Evolutionary conservation across 2,113 vertebrate species (phyloP), one percentile per base, ranked within the genome.

Genomic region (Aegotheles bennettii): DNA sequence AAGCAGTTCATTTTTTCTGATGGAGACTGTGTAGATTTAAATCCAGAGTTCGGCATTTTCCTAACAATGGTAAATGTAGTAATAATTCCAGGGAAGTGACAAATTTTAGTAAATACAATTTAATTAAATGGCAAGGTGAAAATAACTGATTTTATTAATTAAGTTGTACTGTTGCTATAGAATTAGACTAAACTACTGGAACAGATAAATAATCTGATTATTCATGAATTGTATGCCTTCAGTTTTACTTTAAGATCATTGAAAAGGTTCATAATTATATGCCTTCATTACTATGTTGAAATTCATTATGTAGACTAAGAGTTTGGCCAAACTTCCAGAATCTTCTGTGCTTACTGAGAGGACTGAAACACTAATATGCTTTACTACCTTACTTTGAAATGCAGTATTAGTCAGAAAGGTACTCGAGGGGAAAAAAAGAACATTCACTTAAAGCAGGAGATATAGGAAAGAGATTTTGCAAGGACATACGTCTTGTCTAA

Each of bases 31-130:
- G 99, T 99, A 33, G 97, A 99, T 95, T 98, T 99, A 98, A 99
- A 99, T 93, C 98, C 98, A 45, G 99, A 99, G 95, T 99, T 99
- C 92, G 99, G 99, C 91, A 98, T 99, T 97, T 99, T 99, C 97
- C 96, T 99, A 86, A 99, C 99, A 71, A 99, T 99, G 99, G 99
- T 99, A 97, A 98, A 67, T 92, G 59, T 87, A 77, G 48, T 80
- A 78, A 70, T 81, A 93, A 38, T 94, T 89, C 29, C 9, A 53
- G 42, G 67, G 15, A 89, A 76, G 23, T 85, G n/a, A 50, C 7
- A 47, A 77, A 86, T 76, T 82, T 28, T 61, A 57, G 51, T 51
- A 40, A 53, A 17, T 82, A 60, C 21, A 67, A 78, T 9, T 57
- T 85, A 78, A 50, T 75, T 75, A 56, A 38, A 61, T 43, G 53